Evolutionary conservation across 1,140 invertebrate species (phyloP).

Genomic region (Drosophila pallidifrons): DNA sequence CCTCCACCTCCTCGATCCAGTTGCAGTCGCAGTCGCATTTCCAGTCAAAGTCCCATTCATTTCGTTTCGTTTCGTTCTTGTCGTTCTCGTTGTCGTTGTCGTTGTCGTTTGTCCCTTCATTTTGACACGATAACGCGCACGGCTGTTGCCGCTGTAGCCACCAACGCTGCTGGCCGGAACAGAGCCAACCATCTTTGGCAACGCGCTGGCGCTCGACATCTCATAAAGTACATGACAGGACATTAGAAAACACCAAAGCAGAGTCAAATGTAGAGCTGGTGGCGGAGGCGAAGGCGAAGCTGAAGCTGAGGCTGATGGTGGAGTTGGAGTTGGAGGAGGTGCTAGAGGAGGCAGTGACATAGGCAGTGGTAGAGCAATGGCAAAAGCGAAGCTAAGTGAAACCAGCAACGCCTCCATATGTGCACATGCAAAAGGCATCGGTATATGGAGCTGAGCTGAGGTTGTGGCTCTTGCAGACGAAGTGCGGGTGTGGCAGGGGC

Average conservation of each 20-base stretch:
- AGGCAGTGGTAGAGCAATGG: conserved; percentile 38
- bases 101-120: conserved; percentile 81
- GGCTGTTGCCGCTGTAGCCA: conserved; percentile 28
- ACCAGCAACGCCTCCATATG: conserved; percentile 65
- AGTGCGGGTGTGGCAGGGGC: conserved; percentile 21
- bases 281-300: not conserved
- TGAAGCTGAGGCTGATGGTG: not conserved
- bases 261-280: not conserved
- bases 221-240: conserved; percentile 84
- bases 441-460: not conserved
- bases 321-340: not conserved
- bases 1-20: not conserved
- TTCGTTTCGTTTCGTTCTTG: conserved; percentile 58
- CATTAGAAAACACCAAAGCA: conserved; percentile 75
- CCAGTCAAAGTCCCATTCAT: conserved; percentile 15
- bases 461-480: conserved; percentile 1
- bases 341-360: not conserved
- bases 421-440: conserved; percentile 17
- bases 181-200: conserved; percentile 74
- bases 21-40: not conserved
- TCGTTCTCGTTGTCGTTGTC: conserved; percentile 69
- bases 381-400: conserved; percentile 43
- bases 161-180: conserved; percentile 41
- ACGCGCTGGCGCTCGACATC: conserved; percentile 80
- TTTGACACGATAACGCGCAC: conserved; percentile 80